A percentile compares a stretch with the other conserved stretches of the same genome.
These are phyloP conservation scores for Anabas testudineus DNA, from an alignment of 2,797 vertebrate genomes.

Conservation along the genomic window DNA sequence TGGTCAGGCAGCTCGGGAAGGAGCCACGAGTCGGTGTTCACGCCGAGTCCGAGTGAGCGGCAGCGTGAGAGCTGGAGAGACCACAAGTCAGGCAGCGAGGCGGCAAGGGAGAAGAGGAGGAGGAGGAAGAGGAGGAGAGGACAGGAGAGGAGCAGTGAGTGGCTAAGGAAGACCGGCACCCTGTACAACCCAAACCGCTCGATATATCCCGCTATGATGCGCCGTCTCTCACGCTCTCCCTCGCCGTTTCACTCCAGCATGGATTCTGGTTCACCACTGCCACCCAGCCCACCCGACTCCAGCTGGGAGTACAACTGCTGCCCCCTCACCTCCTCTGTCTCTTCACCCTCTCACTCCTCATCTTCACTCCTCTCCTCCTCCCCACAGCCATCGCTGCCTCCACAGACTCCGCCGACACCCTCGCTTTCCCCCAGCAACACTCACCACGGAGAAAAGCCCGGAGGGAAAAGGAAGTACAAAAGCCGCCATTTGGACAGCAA, in stretches of 20 bases:
- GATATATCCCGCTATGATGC: conserved; percentile 62
- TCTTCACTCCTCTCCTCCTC: conserved; percentile 18
- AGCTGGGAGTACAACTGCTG: conserved; percentile 57
- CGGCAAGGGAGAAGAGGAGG: conserved; percentile 16
- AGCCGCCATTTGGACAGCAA: conserved; percentile 88
- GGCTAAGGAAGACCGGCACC: conserved; percentile 49
- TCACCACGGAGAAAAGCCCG: conserved; percentile 84
- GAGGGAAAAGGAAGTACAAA: conserved; percentile 94
- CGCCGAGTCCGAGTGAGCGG: conserved; percentile 63
- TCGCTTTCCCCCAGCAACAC: conserved; percentile 7
- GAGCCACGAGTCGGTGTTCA: conserved; percentile 27
- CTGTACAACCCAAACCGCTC: conserved; percentile 64
- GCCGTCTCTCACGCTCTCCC: conserved; percentile 31
- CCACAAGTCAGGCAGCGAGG: background rate
- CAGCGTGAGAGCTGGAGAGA: conserved; percentile 19
- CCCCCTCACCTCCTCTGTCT: conserved; percentile 36
- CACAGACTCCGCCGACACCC: background rate
- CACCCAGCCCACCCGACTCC: conserved; percentile 25
- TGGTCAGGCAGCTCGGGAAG: conserved; percentile 46
- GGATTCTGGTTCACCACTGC: conserved; percentile 28
- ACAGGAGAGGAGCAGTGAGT: background rate
- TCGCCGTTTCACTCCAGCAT: conserved; percentile 51
- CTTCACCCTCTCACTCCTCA: conserved; percentile 30
- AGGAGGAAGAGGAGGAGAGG: conserved; percentile 34
- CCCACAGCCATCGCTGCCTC: background rate